A percentile compares a stretch with the other conserved stretches of the same genome.
Evolutionary conservation across 2,113 vertebrate genomes (phyloP).

Genomic region (Nothoprocta pentlandii): DNA sequence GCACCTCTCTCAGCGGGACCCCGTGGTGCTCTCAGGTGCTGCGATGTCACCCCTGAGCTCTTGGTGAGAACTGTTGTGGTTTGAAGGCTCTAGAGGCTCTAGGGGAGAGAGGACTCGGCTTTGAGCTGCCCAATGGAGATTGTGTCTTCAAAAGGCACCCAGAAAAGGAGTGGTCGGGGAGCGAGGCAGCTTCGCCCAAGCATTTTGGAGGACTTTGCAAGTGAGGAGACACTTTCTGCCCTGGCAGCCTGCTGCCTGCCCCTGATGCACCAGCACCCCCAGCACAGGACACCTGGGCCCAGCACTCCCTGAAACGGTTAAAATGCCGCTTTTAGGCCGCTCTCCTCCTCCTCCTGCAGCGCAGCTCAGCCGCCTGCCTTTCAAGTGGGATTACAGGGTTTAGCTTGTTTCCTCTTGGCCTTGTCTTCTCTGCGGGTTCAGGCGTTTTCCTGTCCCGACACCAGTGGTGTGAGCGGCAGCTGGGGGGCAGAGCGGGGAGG

Average conservation of each 20-base stretch:
- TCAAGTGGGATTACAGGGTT: constrained; percentile 4
- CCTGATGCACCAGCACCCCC: background rate
- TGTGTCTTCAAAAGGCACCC: fast-evolving
- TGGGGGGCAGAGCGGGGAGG: background rate
- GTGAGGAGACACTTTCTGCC: fast-evolving
- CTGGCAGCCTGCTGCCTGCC: background rate
- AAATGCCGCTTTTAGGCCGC: background rate
- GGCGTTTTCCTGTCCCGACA: background rate
- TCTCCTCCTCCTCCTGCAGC: background rate
- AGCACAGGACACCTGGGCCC: no score
- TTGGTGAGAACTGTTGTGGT: fast-evolving
- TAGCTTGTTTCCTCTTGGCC: background rate
- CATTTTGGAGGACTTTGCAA: background rate
- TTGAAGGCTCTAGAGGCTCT: fast-evolving
- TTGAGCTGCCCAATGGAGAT: fast-evolving
- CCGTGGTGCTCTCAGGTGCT: background rate
- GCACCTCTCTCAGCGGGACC: no score
- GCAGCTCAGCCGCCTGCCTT: background rate
- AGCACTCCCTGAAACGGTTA: background rate
- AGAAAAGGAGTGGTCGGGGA: background rate
- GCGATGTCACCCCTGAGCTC: fast-evolving
- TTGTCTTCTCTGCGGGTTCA: background rate
- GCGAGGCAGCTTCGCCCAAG: fast-evolving
- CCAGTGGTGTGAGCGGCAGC: no score
- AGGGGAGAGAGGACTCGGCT: background rate